phyloP scores from a whole-genome alignment of 1,140 invertebrate species.

The Zophobas morio region DNA sequence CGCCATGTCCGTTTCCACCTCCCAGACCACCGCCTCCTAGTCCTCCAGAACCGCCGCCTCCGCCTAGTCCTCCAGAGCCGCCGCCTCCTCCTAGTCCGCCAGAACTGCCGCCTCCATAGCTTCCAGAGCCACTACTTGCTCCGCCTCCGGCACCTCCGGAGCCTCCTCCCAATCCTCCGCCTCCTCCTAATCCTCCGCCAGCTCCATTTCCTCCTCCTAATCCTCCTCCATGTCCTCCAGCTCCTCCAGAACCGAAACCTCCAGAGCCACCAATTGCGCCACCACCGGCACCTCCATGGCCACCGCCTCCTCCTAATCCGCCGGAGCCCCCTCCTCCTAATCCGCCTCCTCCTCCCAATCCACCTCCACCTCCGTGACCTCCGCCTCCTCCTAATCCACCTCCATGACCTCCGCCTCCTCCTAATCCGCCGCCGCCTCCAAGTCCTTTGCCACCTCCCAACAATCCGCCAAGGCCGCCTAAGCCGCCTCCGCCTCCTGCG shows the following conservation, averaged over 20 bases:
- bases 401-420: slow-evolving; percentile 8
- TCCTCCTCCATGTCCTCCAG: slow-evolving; percentile 23
- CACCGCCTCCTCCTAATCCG: slow-evolving; percentile 7
- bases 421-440: slow-evolving; percentile 35
- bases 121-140: not conserved
- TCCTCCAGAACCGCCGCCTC: slow-evolving; percentile 15
- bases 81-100: too few relatives aligned
- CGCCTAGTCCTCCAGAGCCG: not conserved
- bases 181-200: slow-evolving; percentile 13
- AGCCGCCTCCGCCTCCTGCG: slow-evolving; percentile 41
- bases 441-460: slow-evolving; percentile 36
- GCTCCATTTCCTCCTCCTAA: slow-evolving; percentile 3
- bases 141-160: slow-evolving; percentile 13
- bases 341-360: slow-evolving; percentile 16
- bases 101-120: too few relatives aligned
- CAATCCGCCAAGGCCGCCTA: slow-evolving; percentile 11
- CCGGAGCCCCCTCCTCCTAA: slow-evolving; percentile 19
- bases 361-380: slow-evolving; percentile 10
- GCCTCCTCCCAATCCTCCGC: not conserved
- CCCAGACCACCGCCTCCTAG: slow-evolving; percentile 8
- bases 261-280: slow-evolving; percentile 11
- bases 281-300: slow-evolving; percentile 8
- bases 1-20: slow-evolving; percentile 3
- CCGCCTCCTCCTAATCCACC: slow-evolving; percentile 19
- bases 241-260: slow-evolving; percentile 9